These are phyloP conservation scores for Archegozetes longisetosus DNA, from an alignment of 1,140 invertebrate genomes.

Conservation along the genomic window DNA sequence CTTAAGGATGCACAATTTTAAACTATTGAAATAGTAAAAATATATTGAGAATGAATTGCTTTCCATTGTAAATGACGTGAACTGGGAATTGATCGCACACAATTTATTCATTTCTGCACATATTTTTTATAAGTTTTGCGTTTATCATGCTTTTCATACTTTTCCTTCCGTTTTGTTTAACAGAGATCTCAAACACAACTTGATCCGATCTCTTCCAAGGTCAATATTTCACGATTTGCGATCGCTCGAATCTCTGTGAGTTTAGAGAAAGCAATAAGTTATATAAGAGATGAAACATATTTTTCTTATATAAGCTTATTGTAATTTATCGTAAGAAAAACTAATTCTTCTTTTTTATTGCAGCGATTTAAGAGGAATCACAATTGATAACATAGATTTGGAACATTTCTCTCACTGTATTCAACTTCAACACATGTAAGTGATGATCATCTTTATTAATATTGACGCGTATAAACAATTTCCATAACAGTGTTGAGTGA, in stretches of 20 bases:
- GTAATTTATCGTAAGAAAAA: neutral
- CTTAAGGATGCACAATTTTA: too few relatives aligned
- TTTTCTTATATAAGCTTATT: neutral
- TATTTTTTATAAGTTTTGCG: neutral
- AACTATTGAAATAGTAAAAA: too few relatives aligned
- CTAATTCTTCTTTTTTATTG: neutral
- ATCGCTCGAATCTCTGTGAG: slow-evolving; percentile 12
- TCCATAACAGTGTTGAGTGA: too few relatives aligned
- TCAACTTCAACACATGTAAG: slow-evolving; percentile 17
- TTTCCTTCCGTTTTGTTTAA: neutral
- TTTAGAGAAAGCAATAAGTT: neutral
- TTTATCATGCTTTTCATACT: neutral
- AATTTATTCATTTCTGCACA: neutral
- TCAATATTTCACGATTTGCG: slow-evolving; percentile 9
- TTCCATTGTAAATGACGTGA: too few relatives aligned
- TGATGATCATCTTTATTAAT: too few relatives aligned
- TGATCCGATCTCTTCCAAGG: slow-evolving; percentile 18
- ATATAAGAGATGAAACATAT: neutral
- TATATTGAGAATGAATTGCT: too few relatives aligned
- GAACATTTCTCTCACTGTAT: slow-evolving; percentile 13
- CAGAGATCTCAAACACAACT: slow-evolving; percentile 18
- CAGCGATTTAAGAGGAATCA: slow-evolving; percentile 16
- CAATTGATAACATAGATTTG: slow-evolving; percentile 18
- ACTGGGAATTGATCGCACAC: too few relatives aligned
- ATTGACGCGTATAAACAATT: too few relatives aligned